phyloP scores from a whole-genome alignment of 2,888 invertebrate species.

The Polyploca ridens region DNA sequence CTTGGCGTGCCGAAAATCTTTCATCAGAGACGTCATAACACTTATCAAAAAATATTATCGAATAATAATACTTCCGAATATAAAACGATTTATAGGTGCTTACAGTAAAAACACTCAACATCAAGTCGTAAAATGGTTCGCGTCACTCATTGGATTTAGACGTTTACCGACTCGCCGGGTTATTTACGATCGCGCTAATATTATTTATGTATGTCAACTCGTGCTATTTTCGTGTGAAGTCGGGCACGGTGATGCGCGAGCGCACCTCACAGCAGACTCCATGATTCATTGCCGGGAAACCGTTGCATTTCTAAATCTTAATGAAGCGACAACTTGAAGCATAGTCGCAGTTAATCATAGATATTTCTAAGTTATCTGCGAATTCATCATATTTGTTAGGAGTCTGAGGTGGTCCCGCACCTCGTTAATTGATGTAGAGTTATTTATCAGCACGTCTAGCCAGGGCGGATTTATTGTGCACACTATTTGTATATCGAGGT shows the following conservation, averaged over 20 bases:
- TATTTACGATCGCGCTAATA: conserved; percentile 72
- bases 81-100: conserved; percentile 12
- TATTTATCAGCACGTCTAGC: conserved; percentile 32
- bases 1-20: conserved; percentile 4
- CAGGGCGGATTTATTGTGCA: conserved; percentile 30
- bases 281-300: conserved; percentile 71
- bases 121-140: conserved; percentile 11
- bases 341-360: conserved; percentile 44
- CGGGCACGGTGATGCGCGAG: conserved; percentile 49
- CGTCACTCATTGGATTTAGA: conserved; percentile 33
- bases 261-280: conserved; percentile 16
- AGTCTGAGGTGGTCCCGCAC: conserved; percentile 26
- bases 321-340: conserved; percentile 43
- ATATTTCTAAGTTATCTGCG: conserved; percentile 34
- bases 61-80: neutral
- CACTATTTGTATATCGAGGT: conserved; percentile 10
- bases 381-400: conserved; percentile 38
- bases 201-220: conserved; percentile 81
- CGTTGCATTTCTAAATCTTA: conserved; percentile 61
- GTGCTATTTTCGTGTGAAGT: conserved; percentile 67
- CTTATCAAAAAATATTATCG: conserved; percentile 6
- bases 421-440: conserved; percentile 41
- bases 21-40: conserved; percentile 9
- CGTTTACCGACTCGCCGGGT: conserved; percentile 43
- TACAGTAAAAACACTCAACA: conserved; percentile 13